A percentile compares a stretch with the other conserved stretches of the same genome.
phyloP scores from a whole-genome alignment of 2,888 invertebrate genomes.

The Pyrrhosoma nymphula region DNA sequence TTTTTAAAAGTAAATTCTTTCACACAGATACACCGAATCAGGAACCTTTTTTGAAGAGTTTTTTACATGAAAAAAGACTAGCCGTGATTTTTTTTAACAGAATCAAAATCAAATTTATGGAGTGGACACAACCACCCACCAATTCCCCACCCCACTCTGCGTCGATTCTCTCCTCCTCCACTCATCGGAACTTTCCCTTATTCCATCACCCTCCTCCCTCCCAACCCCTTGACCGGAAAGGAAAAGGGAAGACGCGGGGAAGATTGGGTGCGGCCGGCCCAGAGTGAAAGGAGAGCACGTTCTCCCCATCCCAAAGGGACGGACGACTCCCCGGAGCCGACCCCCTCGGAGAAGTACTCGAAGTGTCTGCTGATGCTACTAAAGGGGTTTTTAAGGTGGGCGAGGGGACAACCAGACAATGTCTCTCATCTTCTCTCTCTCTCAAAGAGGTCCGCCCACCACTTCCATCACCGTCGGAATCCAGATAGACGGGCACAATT shows the following conservation, averaged over 20 bases:
- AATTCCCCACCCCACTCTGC: neutral
- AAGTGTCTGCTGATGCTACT: neutral
- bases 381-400: neutral
- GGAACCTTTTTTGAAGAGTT: neutral
- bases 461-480: neutral
- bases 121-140: neutral
- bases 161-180: neutral
- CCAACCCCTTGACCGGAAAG: neutral
- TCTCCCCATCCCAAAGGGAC: neutral
- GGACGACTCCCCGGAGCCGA: neutral
- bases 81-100: neutral
- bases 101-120: neutral
- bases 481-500: neutral
- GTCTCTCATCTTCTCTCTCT: neutral
- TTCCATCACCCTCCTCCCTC: neutral
- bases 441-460: neutral
- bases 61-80: too few relatives aligned
- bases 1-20: too few relatives aligned
- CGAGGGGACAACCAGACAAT: neutral
- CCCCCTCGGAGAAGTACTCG: neutral
- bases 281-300: neutral
- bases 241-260: neutral
- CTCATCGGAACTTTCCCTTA: neutral
- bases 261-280: neutral
- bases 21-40: too few relatives aligned